A percentile compares a stretch with the other conserved stretches of the same genome.
Conservation (phyloP, 2,113 vertebrate species). For the Archilochus colubris region DNA sequence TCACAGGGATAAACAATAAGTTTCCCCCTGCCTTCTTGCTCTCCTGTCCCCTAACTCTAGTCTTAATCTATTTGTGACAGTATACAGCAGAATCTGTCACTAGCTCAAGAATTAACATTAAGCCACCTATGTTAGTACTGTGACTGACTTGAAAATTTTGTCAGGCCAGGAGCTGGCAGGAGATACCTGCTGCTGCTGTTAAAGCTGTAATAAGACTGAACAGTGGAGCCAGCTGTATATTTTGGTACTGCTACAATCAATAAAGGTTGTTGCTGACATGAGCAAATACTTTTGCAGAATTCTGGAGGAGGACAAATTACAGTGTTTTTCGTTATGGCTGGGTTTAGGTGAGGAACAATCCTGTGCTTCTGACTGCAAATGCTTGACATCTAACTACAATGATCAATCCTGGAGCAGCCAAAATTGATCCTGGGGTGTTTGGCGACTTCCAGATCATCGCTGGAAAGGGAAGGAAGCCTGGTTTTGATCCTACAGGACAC, state of each 20-base stretch:
- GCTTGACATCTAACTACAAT: accelerated
- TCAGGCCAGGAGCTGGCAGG: background rate
- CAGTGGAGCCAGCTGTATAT: background rate
- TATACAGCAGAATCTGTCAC: background rate
- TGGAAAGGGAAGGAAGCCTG: background rate
- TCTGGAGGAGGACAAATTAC: background rate
- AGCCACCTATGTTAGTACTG: background rate
- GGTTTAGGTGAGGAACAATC: background rate
- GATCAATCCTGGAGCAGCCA: background rate
- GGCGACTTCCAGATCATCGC: background rate
- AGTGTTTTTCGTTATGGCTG: background rate
- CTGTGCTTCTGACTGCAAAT: background rate
- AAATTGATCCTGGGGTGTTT: background rate
- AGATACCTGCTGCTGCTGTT: background rate
- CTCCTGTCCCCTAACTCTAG: background rate
- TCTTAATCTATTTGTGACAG: conserved; percentile 3
- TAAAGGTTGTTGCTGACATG: background rate
- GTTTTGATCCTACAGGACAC: background rate
- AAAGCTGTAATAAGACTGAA: background rate
- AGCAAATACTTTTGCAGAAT: background rate
- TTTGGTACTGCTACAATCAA: background rate
- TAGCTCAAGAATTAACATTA: background rate
- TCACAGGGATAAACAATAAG: background rate
- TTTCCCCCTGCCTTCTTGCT: background rate
- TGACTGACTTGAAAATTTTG: background rate